Evolutionary conservation across 2,797 vertebrate species (phyloP), one percentile per base, ranked within the genome.

Genomic region (Serranus cabrilla): DNA sequence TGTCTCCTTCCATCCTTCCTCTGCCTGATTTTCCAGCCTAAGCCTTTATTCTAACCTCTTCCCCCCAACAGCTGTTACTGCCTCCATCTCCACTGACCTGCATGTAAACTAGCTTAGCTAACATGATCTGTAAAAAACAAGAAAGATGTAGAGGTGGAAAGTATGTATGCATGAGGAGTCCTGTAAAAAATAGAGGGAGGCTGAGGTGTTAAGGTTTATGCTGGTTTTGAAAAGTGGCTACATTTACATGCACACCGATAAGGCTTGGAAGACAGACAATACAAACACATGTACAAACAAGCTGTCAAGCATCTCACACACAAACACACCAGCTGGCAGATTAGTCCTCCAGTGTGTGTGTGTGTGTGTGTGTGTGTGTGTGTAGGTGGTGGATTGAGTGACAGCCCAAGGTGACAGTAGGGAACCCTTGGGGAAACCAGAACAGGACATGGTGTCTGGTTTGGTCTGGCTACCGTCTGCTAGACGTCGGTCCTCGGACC

Each of bases 381-480:
- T 63, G 40, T 42, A 58, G 47, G 50, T 65, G 59, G 55, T 40
- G 39, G 73, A 83, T 76, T 90, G 89, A 93, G 85, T 92, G 92
- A 93, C 92, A 91, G 83, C 71, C 72, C 70, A 81, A 83, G 88
- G 85, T 89, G 89, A 78, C 70, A 69, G 56, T 34, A 39, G 37
- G 51, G 57, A 76, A 69, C 85, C 86, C 87, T 68, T 68, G 46
- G 84, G 90, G 86, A 83, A 84, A 80, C 72, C 56, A 69, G 82
- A 91, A 86, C 83, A 91, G 76, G 86, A 88, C 84, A 79, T 74
- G 74, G 80, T 72, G 89, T 91, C 91, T 92, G 90, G 76, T 91
- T 89, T 58, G 78, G 81, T 91, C 89, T 81, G 71, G 68, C 82
- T 83, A 80, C 90, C 90, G 88, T 93, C 91, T 93, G 90, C 81